phyloP scores from a whole-genome alignment of 2,113 vertebrate species.

The Melanerpes aurifrons region DNA sequence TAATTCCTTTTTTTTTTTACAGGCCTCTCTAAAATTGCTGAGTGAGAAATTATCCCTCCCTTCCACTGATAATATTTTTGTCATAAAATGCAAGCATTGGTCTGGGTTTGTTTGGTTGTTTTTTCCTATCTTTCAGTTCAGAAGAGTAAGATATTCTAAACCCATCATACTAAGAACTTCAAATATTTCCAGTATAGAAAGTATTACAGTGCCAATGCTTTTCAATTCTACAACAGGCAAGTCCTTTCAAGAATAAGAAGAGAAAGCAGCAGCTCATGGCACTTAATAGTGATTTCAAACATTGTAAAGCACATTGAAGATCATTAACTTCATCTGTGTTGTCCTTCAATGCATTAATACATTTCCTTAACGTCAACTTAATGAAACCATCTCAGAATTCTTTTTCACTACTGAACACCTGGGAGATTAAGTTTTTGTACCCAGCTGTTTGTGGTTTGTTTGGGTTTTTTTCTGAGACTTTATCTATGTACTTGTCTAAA shows the following conservation, averaged over 20 bases:
- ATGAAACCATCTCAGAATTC: neutral
- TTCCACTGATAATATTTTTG: neutral
- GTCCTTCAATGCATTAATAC: neutral
- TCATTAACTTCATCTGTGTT: neutral
- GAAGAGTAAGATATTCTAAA: neutral
- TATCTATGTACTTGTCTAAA: neutral
- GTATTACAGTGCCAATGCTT: neutral
- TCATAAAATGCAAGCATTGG: neutral
- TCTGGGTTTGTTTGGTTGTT: neutral
- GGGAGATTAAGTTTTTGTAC: neutral
- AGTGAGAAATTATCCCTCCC: neutral
- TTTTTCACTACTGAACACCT: fast-evolving
- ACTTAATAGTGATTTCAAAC: neutral
- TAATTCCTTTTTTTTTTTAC: neutral
- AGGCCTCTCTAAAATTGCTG: neutral
- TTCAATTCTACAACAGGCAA: neutral
- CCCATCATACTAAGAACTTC: neutral
- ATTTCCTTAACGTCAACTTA: neutral
- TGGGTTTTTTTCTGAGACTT: fast-evolving
- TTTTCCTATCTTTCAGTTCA: neutral
- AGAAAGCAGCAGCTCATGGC: neutral
- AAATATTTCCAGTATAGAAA: neutral
- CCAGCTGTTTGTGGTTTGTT: fast-evolving
- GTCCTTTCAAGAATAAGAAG: neutral
- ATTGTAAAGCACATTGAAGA: neutral